Conservation (phyloP, 2,888 invertebrate species). For the Ophraella communa region DNA sequence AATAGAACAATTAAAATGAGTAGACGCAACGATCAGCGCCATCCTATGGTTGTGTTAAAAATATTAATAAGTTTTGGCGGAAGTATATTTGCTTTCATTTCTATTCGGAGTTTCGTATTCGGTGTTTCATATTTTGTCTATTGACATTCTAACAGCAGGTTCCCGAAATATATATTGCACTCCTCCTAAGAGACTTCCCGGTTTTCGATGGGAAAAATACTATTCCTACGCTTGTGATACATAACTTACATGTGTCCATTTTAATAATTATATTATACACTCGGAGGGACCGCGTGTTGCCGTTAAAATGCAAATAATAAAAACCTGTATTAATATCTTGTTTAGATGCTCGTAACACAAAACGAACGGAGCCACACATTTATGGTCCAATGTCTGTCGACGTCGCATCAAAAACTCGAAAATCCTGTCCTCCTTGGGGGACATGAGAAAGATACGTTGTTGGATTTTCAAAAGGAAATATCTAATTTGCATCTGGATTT, state of each 20-base stretch:
- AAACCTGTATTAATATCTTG: slow-evolving; percentile 40
- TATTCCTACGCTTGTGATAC: not conserved
- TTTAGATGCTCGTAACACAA: slow-evolving; percentile 22
- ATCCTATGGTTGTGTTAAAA: too few relatives aligned
- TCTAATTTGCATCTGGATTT: slow-evolving; percentile 10
- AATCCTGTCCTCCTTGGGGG: slow-evolving; percentile 6
- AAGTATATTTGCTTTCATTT: too few relatives aligned
- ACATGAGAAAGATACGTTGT: not conserved
- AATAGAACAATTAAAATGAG: too few relatives aligned
- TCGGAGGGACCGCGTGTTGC: slow-evolving; percentile 28
- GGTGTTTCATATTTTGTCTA: too few relatives aligned
- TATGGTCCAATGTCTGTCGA: not conserved
- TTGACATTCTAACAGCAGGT: too few relatives aligned
- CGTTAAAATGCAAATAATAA: slow-evolving; percentile 40
- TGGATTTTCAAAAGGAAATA: not conserved
- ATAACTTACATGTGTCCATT: not conserved
- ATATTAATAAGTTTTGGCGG: too few relatives aligned
- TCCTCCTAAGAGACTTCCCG: too few relatives aligned
- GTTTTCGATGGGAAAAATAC: not conserved
- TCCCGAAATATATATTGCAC: too few relatives aligned
- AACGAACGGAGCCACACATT: slow-evolving; percentile 2
- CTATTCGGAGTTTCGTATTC: too few relatives aligned
- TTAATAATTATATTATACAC: slow-evolving; percentile 20
- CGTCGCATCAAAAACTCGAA: slow-evolving; percentile 14
- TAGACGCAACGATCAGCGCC: too few relatives aligned